These are phyloP conservation scores for Disparrhopalites patrizii DNA, from an alignment of 2,888 invertebrate genomes.

Conservation along the genomic window DNA sequence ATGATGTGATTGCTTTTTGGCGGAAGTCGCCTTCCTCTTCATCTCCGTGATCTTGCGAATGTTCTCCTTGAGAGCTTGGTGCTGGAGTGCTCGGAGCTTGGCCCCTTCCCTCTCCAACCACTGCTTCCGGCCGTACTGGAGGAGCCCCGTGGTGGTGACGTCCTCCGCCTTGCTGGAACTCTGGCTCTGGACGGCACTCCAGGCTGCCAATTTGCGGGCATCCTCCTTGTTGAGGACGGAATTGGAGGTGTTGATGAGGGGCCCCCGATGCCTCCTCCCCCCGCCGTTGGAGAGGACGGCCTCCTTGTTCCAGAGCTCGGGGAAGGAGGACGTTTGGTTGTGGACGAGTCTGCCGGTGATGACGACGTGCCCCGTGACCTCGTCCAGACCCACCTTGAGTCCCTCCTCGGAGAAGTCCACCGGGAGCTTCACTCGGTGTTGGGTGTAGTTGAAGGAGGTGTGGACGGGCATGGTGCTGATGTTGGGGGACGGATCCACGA, in stretches of 20 bases:
- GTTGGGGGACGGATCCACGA: neutral
- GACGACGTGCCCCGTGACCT: slow-evolving; percentile 2
- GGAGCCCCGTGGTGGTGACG: neutral
- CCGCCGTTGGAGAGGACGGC: neutral
- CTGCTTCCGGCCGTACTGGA: neutral
- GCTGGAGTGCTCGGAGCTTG: slow-evolving; percentile 5
- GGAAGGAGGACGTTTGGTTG: neutral
- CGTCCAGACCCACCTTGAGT: slow-evolving; percentile 3
- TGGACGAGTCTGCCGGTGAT: slow-evolving; percentile 4
- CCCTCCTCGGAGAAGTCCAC: slow-evolving; percentile 7
- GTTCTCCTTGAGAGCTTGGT: neutral
- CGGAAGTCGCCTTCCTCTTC: neutral
- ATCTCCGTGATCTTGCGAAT: neutral
- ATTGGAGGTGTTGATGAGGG: neutral
- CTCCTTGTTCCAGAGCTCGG: neutral
- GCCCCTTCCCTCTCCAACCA: slow-evolving; percentile 8
- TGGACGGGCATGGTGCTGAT: neutral
- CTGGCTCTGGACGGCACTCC: neutral
- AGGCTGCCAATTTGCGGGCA: slow-evolving; percentile 3
- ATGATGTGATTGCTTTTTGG: neutral
- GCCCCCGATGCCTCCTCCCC: neutral
- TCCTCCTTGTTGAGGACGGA: neutral
- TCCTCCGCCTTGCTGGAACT: neutral
- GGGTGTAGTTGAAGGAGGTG: slow-evolving; percentile 8
- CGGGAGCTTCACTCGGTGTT: slow-evolving; percentile 6